Base-by-base conservation (phyloP, 2,113 vertebrate genomes). In the Rhabdomys dilectus region DNA sequence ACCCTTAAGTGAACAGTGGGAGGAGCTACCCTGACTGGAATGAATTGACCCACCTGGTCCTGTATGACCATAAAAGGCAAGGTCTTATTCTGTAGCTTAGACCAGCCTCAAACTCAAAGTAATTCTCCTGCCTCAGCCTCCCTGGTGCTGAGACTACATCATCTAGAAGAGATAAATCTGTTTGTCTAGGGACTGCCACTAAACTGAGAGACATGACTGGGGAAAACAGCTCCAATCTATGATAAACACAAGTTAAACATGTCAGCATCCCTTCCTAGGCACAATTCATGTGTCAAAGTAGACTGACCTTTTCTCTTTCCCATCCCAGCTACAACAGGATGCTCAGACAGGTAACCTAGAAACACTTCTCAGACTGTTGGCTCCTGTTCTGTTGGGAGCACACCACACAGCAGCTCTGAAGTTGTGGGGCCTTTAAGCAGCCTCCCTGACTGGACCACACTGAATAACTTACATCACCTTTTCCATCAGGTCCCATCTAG, bases 221-320 rank as follows among this genome's bases (percentile, higher is more conserved):
- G 13, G 34, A 5, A 85, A 76, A 85, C 4, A 95, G 48, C 89
- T 94, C n/a, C 16, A 94, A 80, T 42, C 51, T 72, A 75, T 53
- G 96, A 95, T 82, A 96, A 96, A 89, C 64, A 91, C 48, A 93
- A 96, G 81, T 91, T 80, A 91, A 91, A 95, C 82, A n/a, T 93
- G 95, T 87, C 93, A 88, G 84, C 88, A 92, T 97, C 96, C 90
- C 84, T 95, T 92, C 87, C 91, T 91, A 89, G 73, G 85, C 89
- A 91, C 62, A 95, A 88, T 89, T 39, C 89, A 39, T 86, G 45
- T 96, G 78, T 96, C 86, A 93, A 94, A 96, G 72, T 66, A 88
- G 26, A 80, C 80, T 85, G 93, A 76, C 87, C 80, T 91, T 89
- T 88, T 88, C 68, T 94, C 42, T 93, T 64, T 53, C 60, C 66